These are phyloP conservation scores for Pampusana beccarii DNA, from an alignment of 2,113 vertebrate species.

Conservation along the genomic window DNA sequence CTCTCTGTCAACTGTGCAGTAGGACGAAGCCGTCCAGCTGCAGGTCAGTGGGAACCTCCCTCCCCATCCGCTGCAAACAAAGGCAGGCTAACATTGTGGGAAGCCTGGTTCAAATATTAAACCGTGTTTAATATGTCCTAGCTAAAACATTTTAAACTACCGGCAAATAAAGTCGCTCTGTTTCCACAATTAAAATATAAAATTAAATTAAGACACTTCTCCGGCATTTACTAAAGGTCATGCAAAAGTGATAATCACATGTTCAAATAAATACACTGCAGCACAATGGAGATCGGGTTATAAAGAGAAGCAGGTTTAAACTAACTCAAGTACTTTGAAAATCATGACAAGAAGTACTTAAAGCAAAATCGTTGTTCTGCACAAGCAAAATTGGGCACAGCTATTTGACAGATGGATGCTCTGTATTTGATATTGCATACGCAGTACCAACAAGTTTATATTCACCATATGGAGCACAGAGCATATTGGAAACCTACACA, in stretches of 20 bases:
- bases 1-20: not conserved
- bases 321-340: conserved; percentile 25
- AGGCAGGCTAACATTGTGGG: not conserved
- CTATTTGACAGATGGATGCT: conserved; percentile 37
- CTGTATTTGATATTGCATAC: conserved; percentile 18
- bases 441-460: conserved; percentile 48
- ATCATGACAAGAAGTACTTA: conserved; percentile 18
- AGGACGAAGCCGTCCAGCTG: not conserved
- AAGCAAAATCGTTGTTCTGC: conserved; percentile 22
- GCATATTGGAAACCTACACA: not conserved
- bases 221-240: conserved; percentile 27
- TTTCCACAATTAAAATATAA: conserved; percentile 9
- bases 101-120: not conserved
- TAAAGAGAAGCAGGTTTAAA: conserved; percentile 10
- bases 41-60: not conserved
- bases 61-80: not conserved
- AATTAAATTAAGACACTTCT: conserved; percentile 7
- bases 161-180: not conserved
- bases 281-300: not conserved
- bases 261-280: conserved; percentile 36
- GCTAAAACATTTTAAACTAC: not conserved
- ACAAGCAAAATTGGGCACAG: not conserved
- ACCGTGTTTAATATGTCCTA: not conserved
- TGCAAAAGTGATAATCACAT: conserved; percentile 29
- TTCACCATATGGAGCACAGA: conserved; percentile 19